Evolutionary conservation across 1,140 invertebrate genomes (phyloP), one percentile per base, ranked within the genome.

Genomic region (Ladona fulva): DNA sequence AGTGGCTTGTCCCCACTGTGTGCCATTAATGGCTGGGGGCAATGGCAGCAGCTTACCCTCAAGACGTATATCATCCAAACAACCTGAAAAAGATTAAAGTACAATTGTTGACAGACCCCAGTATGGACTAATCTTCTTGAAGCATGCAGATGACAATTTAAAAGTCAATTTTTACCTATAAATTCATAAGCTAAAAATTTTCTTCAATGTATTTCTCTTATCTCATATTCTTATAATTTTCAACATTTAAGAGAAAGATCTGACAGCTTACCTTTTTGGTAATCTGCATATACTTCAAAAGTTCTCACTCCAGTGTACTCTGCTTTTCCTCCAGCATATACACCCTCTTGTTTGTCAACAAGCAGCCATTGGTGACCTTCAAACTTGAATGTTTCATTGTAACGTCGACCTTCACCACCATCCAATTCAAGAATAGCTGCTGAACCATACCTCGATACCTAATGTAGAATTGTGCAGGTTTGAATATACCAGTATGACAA

Each of bases 201-300:
- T 24, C 73, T 22, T 8, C 42, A 1, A 44, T 77, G 74, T 1
- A 77, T 22, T 42, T 44, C 7, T 25, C n/a, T 74, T 1, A 1
- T 74, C 8, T 22, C 73, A 74, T 5, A 11, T 1, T 25, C 8
- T 5, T n/a, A 78, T 24, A 77, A 74, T 42, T 37, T 11, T 76
- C 16, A 25, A 52, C 74, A 37, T 11, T 37, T 5, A 37, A 37
- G 29, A 8, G 29, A 37, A 37, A 37, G 8, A 8, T 37, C 8
- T 37, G 1, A 14, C 76, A 78, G 79, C 81, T 83, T 84, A 94
- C 93, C 92, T 89, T 97, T 95, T 82, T 97, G 94, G 85, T 95
- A 97, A 84, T 97, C 96, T n/a, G 94, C 93, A 83, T 96, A 96
- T 8, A 97, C 95, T 86, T 97, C 95, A 84, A 96, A 96, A 0